Base-by-base conservation (phyloP, 2,797 vertebrate genomes). In the Corythornis leucogaster region DNA sequence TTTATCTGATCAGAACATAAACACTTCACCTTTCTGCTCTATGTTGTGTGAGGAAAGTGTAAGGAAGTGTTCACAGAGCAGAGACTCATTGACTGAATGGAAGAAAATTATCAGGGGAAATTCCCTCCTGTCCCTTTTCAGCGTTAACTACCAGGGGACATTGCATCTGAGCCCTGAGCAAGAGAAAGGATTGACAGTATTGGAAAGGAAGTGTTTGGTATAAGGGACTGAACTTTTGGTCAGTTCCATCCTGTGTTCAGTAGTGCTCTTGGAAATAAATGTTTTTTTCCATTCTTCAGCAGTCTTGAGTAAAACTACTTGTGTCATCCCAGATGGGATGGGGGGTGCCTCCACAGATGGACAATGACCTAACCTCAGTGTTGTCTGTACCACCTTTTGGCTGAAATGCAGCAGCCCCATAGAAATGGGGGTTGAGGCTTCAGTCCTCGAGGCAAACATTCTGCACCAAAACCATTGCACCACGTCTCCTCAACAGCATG, bases 301-400 rank as follows among this genome's bases (percentile, higher is more conserved):
- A 69, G 18, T 69, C 18, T 73, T 62, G 59, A 42, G 50, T 50
- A 73, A 66, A 67, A 9, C 8, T 9, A 8, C 15, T 80, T 58
- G 43, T 74, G 22, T 18, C 1, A 0, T 59, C 55, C 24, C 6
- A 2, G 15, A 11, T 45, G 30, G 42, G 22, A 3, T 66, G 5
- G 26, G n/a, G 21, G 14, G 28, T 62, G 14, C 40, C 28, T 78
- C 19, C 18, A 20, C 31, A 68, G 42, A n/a, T 81, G 25, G 38
- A 6, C 57, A n/a, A 21, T 61, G 33, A 45, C 58, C 42, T 54
- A n/a, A 15, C 15, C 54, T 73, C 58, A 43, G 0, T 51, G 45
- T 70, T 59, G 6, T 55, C 35, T 69, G 46, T 42, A 12, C 46
- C 43, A 42, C 33, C 31, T 84, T 64, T 35, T 71, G 61, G 18